phyloP scores from a whole-genome alignment of 2,797 vertebrate species.

The Propithecus deckenii region DNA sequence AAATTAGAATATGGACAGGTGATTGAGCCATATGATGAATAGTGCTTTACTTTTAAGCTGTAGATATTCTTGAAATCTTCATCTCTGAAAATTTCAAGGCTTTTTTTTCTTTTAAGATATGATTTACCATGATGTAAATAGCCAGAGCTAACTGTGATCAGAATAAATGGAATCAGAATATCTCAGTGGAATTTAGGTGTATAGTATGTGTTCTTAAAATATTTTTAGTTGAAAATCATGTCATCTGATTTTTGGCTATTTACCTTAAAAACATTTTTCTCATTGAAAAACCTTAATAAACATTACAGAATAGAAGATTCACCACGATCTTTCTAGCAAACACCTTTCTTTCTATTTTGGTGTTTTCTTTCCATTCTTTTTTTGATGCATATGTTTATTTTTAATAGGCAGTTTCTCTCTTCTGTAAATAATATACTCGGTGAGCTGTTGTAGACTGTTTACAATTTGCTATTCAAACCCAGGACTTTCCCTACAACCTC shows the following conservation, averaged over 20 bases:
- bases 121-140: background rate
- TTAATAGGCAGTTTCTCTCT: background rate
- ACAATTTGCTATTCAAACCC: background rate
- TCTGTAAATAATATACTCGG: background rate
- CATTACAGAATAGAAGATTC: background rate
- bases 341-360: background rate
- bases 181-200: constrained; percentile 39
- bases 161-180: background rate
- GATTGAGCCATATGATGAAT: background rate
- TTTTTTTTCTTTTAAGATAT: background rate
- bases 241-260: background rate
- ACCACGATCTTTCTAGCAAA: background rate
- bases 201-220: background rate
- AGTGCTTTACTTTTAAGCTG: background rate
- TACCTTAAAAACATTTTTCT: background rate
- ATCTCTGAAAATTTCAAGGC: background rate
- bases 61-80: background rate
- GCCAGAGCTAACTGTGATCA: background rate
- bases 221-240: constrained; percentile 24
- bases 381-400: background rate
- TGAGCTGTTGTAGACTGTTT: background rate
- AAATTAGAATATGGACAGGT: background rate
- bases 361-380: background rate
- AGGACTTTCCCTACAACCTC: background rate
- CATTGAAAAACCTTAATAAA: background rate